These are phyloP conservation scores for Perizoma flavofasciatum DNA, from an alignment of 2,888 invertebrate species.

Conservation along the genomic window DNA sequence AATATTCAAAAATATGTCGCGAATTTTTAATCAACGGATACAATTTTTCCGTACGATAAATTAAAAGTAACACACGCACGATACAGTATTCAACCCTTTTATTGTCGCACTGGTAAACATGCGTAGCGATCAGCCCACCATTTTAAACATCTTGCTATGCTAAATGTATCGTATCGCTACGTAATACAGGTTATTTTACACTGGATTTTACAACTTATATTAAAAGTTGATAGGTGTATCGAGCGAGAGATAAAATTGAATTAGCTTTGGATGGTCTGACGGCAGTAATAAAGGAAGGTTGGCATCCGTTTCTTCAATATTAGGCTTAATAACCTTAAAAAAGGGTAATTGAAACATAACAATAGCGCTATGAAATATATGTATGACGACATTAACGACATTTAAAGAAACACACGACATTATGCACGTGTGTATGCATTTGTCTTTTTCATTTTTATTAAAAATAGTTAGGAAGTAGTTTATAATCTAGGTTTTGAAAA, in stretches of 20 bases:
- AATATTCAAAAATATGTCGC: background rate
- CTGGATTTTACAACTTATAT: background rate
- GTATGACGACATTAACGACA: too few species aligned
- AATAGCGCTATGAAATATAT: too few species aligned
- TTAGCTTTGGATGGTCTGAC: conserved; percentile 21
- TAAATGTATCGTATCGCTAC: conserved; percentile 16
- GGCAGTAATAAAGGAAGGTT: background rate
- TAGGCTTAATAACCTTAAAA: too few species aligned
- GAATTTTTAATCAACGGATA: conserved; percentile 32
- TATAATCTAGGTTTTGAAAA: too few species aligned
- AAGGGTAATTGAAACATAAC: too few species aligned
- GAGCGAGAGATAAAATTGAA: conserved; percentile 34
- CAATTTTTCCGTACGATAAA: conserved; percentile 31
- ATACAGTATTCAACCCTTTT: conserved; percentile 40
- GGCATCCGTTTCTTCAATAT: too few species aligned
- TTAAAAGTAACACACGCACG: conserved; percentile 34
- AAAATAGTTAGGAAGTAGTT: too few species aligned
- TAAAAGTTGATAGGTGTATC: conserved; percentile 8
- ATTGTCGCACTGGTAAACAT: conserved; percentile 34
- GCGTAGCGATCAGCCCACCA: conserved; percentile 23
- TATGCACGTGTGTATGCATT: too few species aligned
- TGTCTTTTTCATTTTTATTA: too few species aligned
- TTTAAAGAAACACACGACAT: too few species aligned
- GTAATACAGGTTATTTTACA: conserved; percentile 14
- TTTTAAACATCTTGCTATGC: background rate